phyloP scores from a whole-genome alignment of 2,888 invertebrate species.

The Phortica okadai region DNA sequence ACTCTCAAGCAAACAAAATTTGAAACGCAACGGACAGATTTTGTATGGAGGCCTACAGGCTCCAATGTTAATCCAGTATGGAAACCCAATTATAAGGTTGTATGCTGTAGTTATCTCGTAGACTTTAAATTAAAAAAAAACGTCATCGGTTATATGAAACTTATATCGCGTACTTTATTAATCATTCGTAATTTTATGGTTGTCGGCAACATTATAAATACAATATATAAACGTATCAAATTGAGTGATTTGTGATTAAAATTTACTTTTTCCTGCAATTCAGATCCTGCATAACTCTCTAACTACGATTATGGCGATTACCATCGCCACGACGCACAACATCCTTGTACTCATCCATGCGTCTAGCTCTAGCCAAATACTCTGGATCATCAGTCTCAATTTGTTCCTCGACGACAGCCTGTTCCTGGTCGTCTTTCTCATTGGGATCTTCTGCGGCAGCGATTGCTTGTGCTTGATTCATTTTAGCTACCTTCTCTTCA shows the following conservation, averaged over 20 bases:
- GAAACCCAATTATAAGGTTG: too few species aligned
- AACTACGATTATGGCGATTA: slow-evolving; percentile 88
- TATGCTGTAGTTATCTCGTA: too few species aligned
- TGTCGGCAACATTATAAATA: too few species aligned
- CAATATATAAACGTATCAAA: slow-evolving; percentile 16
- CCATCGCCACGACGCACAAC: slow-evolving; percentile 92
- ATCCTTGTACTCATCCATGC: slow-evolving; percentile 92
- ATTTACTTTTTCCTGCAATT: background rate
- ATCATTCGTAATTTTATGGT: too few species aligned
- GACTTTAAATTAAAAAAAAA: too few species aligned
- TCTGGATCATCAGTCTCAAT: slow-evolving; percentile 86
- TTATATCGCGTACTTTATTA: too few species aligned
- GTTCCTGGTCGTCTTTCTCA: slow-evolving; percentile 79
- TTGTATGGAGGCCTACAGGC: too few species aligned
- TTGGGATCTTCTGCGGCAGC: slow-evolving; percentile 78
- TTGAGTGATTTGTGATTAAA: background rate
- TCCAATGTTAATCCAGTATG: too few species aligned
- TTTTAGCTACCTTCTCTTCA: slow-evolving; percentile 73
- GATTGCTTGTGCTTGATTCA: slow-evolving; percentile 70
- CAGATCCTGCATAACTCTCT: slow-evolving; percentile 56
- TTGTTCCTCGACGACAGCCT: slow-evolving; percentile 79
- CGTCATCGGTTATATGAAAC: too few species aligned
- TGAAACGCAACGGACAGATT: too few species aligned
- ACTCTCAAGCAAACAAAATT: too few species aligned
- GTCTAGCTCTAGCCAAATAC: slow-evolving; percentile 81